phyloP scores from a whole-genome alignment of 2,113 vertebrate genomes.

The Syngnathoides biaculeatus region DNA sequence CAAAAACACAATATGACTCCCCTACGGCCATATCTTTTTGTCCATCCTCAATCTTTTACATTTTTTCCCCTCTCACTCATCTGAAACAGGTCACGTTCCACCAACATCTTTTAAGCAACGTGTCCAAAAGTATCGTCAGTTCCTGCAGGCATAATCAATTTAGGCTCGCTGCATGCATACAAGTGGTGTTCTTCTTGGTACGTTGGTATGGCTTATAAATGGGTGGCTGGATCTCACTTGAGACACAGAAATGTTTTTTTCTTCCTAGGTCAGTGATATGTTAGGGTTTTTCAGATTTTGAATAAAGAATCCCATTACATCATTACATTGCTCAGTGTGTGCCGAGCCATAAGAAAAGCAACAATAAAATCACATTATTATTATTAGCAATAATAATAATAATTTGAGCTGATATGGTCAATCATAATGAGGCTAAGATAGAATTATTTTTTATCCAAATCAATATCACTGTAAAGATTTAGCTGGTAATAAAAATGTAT shows the following conservation, averaged over 20 bases:
- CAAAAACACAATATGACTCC: conserved; percentile 16
- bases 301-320: not conserved
- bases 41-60: not conserved
- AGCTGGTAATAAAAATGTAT: not conserved
- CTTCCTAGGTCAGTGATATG: not conserved
- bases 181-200: not conserved
- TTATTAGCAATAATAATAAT: too few species aligned
- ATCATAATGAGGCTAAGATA: too few species aligned
- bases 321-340: too few species aligned
- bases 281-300: not conserved
- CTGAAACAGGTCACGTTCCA: not conserved
- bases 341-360: not conserved
- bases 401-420: too few species aligned
- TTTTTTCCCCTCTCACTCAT: not conserved
- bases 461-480: not conserved
- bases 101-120: not conserved
- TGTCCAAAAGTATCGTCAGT: not conserved
- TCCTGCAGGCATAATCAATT: too few species aligned
- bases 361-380: not conserved
- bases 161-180: too few species aligned
- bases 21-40: conserved; percentile 17
- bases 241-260: not conserved
- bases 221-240: too few species aligned
- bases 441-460: too few species aligned
- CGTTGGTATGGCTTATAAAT: too few species aligned